A percentile compares a stretch with the other conserved stretches of the same genome.
These are phyloP conservation scores for Morone saxatilis DNA, from an alignment of 2,113 vertebrate species.

Conservation along the genomic window DNA sequence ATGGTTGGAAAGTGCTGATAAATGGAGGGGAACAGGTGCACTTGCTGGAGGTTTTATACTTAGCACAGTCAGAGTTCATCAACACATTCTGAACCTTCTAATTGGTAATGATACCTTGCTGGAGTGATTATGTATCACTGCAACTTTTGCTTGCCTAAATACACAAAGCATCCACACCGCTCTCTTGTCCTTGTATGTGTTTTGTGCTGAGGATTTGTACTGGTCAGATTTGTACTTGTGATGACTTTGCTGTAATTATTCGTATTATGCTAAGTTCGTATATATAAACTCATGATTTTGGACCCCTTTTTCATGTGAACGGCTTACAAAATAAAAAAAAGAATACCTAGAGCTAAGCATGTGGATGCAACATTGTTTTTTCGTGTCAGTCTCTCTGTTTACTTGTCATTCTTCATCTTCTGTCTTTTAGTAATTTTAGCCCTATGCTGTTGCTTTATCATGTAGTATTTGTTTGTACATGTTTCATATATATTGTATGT, in stretches of 20 bases:
- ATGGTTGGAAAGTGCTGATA: slow-evolving; percentile 23
- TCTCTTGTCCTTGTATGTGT: not conserved
- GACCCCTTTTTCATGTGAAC: not conserved
- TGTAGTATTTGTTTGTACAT: not conserved
- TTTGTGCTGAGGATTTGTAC: not conserved
- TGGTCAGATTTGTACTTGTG: not conserved
- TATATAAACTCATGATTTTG: not conserved
- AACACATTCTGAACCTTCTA: slow-evolving; percentile 11
- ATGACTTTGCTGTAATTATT: not conserved
- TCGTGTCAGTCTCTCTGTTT: not conserved
- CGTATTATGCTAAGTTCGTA: not conserved
- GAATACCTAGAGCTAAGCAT: not conserved
- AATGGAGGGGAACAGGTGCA: slow-evolving; percentile 43
- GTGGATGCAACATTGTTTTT: not conserved
- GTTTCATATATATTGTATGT: not conserved
- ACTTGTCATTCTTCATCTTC: not conserved
- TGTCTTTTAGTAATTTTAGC: not conserved
- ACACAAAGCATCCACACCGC: not conserved
- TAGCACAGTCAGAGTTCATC: slow-evolving; percentile 35
- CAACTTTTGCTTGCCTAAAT: slow-evolving; percentile 12
- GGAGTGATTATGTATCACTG: slow-evolving; percentile 23
- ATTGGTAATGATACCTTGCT: slow-evolving; percentile 16
- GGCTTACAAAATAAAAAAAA: not conserved
- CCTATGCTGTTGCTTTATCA: not conserved
- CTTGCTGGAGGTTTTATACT: slow-evolving; percentile 35